Evolutionary conservation across 1,140 invertebrate genomes (phyloP).

Genomic region (Heliconius eleuchia): DNA sequence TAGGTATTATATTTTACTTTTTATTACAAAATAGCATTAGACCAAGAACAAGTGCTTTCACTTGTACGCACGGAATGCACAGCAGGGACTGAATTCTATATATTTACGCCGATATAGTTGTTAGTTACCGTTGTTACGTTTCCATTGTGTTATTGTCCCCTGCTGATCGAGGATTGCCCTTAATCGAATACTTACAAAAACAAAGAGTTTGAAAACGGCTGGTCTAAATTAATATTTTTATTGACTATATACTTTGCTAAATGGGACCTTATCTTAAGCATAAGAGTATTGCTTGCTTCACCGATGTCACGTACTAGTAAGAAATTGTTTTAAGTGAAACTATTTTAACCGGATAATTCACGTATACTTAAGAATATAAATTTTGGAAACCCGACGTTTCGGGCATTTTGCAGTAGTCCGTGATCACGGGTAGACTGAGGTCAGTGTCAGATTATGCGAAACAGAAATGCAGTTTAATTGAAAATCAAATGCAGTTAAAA

Average conservation of each 20-base stretch:
- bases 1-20: neutral
- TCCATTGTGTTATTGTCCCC: neutral
- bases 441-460: too few relatives aligned
- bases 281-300: neutral
- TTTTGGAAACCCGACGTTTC: too few relatives aligned
- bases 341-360: too few relatives aligned
- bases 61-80: slow-evolving; percentile 7
- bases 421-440: too few relatives aligned
- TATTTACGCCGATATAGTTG: neutral
- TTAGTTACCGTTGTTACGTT: neutral
- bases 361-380: too few relatives aligned
- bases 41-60: slow-evolving; percentile 24
- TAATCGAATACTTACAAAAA: neutral
- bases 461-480: too few relatives aligned
- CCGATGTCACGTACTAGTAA: neutral
- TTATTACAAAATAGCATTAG: slow-evolving; percentile 13
- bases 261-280: neutral
- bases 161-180: neutral
- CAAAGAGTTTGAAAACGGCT: neutral
- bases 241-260: neutral
- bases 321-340: neutral
- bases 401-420: too few relatives aligned
- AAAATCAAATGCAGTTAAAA: too few relatives aligned
- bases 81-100: slow-evolving; percentile 12
- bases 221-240: neutral